Evolutionary conservation across 2,113 vertebrate species (phyloP).

Genomic region (Phaethornis superciliosus): DNA sequence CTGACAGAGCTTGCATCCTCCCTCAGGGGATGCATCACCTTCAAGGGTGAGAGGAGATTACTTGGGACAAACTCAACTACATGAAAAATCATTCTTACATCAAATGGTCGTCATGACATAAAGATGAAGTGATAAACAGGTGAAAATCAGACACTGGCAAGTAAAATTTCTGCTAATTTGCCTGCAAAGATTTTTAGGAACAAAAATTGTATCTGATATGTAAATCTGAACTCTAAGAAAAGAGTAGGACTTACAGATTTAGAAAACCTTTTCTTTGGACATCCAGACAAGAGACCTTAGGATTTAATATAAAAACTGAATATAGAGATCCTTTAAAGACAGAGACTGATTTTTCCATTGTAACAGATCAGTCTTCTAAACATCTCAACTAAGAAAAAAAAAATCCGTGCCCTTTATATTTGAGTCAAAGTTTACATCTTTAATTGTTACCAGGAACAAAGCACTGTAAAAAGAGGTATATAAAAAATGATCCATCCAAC

Average conservation of each 20-base stretch:
- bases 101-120: background rate
- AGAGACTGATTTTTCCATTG: background rate
- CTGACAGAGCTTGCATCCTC: background rate
- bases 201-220: background rate
- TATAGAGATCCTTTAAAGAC: background rate
- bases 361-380: background rate
- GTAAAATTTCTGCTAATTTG: background rate
- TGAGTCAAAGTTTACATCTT: background rate
- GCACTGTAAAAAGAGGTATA: background rate
- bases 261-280: background rate
- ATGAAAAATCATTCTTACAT: background rate
- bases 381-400: background rate
- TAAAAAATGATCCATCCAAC: background rate
- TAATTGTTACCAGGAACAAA: background rate
- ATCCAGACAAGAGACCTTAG: background rate
- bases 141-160: background rate
- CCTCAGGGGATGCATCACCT: background rate
- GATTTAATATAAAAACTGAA: background rate
- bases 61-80: background rate
- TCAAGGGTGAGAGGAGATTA: background rate
- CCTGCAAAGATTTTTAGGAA: background rate
- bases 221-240: background rate
- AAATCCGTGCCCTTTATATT: background rate
- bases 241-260: accelerated
- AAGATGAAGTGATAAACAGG: background rate